phyloP scores from a whole-genome alignment of 2,888 invertebrate species.

The Parelbella ahira region DNA sequence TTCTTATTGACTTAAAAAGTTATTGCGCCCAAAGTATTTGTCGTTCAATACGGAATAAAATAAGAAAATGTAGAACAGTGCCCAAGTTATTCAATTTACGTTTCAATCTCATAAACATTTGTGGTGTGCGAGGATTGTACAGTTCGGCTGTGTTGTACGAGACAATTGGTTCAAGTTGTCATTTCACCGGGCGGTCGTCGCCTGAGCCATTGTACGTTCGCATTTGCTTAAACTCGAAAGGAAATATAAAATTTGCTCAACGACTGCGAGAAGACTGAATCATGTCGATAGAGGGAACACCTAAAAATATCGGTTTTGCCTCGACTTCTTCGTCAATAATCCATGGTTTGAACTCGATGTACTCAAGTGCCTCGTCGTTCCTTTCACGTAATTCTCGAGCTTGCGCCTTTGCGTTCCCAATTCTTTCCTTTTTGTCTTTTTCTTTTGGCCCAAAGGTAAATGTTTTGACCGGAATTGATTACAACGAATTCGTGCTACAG shows the following conservation, averaged over 20 bases:
- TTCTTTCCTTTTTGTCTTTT: conserved; percentile 55
- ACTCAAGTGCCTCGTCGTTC: conserved; percentile 36
- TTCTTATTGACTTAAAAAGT: conserved; percentile 4
- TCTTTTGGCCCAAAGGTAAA: conserved; percentile 47
- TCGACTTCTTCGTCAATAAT: conserved; percentile 38
- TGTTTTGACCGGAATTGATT: conserved; percentile 52
- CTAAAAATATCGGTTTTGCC: conserved; percentile 34
- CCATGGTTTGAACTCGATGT: conserved; percentile 35
- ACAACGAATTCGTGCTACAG: conserved; percentile 4
- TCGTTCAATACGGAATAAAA: conserved; percentile 8
- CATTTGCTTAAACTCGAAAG: conserved; percentile 35
- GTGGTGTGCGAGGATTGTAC: conserved; percentile 44
- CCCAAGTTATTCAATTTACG: conserved; percentile 32
- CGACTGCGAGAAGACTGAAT: conserved; percentile 29
- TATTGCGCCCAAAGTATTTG: conserved; percentile 3
- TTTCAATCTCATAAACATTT: conserved; percentile 50
- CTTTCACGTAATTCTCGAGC: conserved; percentile 44
- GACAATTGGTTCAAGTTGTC: conserved; percentile 50
- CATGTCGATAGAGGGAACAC: conserved; percentile 32
- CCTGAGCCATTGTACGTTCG: conserved; percentile 40
- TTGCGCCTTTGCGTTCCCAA: conserved; percentile 56
- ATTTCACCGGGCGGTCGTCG: conserved; percentile 37
- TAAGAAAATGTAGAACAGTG: conserved; percentile 17
- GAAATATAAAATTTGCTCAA: conserved; percentile 34
- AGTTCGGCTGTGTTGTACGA: conserved; percentile 54